phyloP scores from a whole-genome alignment of 1,140 invertebrate species.

The Mamestra configurata region DNA sequence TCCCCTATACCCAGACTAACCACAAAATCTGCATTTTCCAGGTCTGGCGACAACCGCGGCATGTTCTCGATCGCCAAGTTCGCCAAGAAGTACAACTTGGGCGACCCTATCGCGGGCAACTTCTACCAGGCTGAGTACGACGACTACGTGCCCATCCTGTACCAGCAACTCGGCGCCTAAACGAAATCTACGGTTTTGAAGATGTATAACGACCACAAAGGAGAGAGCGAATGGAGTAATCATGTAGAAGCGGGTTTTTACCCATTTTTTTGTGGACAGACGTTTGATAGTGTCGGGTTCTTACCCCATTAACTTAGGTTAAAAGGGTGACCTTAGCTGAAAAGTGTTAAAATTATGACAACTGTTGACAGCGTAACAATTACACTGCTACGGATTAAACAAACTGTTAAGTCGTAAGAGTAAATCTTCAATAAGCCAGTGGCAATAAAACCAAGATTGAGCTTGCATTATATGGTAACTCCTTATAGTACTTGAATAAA shows the following conservation, averaged over 20 bases:
- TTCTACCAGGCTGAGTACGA: slow-evolving; percentile 97
- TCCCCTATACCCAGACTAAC: no score
- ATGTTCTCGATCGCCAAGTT: slow-evolving; percentile 95
- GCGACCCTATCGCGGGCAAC: slow-evolving; percentile 95
- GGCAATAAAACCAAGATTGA: no score
- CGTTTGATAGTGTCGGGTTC: no score
- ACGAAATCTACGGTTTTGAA: not conserved
- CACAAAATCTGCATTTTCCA: slow-evolving; percentile 64
- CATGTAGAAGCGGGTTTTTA: not conserved
- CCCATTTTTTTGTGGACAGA: no score
- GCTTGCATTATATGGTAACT: no score
- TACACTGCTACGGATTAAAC: no score
- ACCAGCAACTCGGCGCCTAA: slow-evolving; percentile 90
- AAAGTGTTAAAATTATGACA: no score
- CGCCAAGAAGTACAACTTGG: slow-evolving; percentile 94
- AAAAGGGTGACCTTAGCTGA: not conserved
- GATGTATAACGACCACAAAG: not conserved
- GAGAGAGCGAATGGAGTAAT: slow-evolving; percentile 2
- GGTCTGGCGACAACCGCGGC: slow-evolving; percentile 91
- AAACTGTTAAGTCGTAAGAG: no score
- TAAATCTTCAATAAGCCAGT: no score
- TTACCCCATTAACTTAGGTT: not conserved
- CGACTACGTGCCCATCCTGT: slow-evolving; percentile 95
- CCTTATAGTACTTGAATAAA: no score
- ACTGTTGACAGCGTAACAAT: no score